phyloP scores from a whole-genome alignment of 1,140 invertebrate genomes.

The Penaeus chinensis region DNA sequence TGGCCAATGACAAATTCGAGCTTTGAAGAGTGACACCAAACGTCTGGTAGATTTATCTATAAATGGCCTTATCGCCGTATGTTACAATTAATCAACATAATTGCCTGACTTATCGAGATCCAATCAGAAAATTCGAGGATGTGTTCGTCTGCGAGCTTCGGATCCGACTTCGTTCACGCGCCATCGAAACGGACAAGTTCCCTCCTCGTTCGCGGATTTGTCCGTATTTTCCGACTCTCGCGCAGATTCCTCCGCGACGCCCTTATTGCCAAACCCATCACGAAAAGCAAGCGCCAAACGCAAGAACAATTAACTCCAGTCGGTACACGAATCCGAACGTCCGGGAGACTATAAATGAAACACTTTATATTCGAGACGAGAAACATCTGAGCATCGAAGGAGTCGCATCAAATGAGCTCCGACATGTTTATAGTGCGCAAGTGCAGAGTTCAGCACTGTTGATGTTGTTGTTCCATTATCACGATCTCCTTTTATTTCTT shows the following conservation, averaged over 20 bases:
- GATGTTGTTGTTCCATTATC: constrained; percentile 51
- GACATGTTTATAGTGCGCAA: constrained; percentile 52
- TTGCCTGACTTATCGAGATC: constrained; percentile 47
- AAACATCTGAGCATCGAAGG: constrained; percentile 41
- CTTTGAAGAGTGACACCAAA: constrained; percentile 40
- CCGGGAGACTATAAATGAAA: constrained; percentile 49
- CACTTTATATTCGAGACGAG: constrained; percentile 53
- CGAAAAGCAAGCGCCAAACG: no score
- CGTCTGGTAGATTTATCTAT: constrained; percentile 47
- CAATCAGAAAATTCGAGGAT: constrained; percentile 32
- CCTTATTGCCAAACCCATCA: no score
- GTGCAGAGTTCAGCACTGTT: constrained; percentile 53
- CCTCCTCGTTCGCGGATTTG: background rate
- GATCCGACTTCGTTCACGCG: background rate
- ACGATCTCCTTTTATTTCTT: constrained; percentile 49
- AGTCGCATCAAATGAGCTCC: constrained; percentile 51
- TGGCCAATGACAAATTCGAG: constrained; percentile 56
- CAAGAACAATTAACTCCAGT: no score
- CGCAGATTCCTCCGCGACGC: no score
- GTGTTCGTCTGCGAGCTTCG: background rate
- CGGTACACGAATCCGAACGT: constrained; percentile 9
- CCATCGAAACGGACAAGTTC: background rate
- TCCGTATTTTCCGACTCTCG: background rate
- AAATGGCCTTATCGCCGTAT: constrained; percentile 46
- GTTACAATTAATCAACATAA: constrained; percentile 57